Base-by-base conservation (phyloP, 2,888 invertebrate genomes). In the Trissonchulus latispiculum region DNA sequence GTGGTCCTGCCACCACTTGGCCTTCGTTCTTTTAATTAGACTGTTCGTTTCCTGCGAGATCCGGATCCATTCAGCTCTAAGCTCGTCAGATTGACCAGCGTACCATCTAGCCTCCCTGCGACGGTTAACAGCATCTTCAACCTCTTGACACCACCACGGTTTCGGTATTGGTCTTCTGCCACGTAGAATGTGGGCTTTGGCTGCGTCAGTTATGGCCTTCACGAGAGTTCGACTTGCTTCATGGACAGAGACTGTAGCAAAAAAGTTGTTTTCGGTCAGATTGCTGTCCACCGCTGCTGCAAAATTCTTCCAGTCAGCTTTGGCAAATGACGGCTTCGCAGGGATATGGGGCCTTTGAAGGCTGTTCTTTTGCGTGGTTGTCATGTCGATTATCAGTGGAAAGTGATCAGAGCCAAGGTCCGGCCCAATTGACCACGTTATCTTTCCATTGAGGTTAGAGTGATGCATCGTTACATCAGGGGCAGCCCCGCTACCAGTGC, bases 381-480 rank as follows among this genome's bases (percentile, higher is more conserved):
- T 15, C n/a, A 29, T 18, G 23, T 48, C 48, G 48, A 48, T 48
- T 29, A 15, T 8, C 32, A 64, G 31, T n/a, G 66, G 66, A 32
- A 64, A 32, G 28, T 64, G 66, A 28, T 64, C n/a, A 15, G 66
- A 64, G 66, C 66, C 35, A 28, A 64, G 66, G 31, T 29, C 66
- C 28, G 31, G 66, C 8, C 35, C 35, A 15, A 33, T 64, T 29
- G 31, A 64, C 66, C 66, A 64, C 8, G 31, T 64, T 29, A 64
- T 32, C 31, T 33, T 29, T 8, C 8, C 32, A 29, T 29, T 32
- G 31, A 32, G 32, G 66, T 64, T 64, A 15, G 66, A 64, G 18
- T 33, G n/a, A 29, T 29, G 31, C 8, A 64, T 8, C 35, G 66
- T 64, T 33, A 64, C 32, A 64, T 64, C 66, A 32, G 66, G 66